phyloP scores from a whole-genome alignment of 1,140 invertebrate genomes.

The Penaeus chinensis region DNA sequence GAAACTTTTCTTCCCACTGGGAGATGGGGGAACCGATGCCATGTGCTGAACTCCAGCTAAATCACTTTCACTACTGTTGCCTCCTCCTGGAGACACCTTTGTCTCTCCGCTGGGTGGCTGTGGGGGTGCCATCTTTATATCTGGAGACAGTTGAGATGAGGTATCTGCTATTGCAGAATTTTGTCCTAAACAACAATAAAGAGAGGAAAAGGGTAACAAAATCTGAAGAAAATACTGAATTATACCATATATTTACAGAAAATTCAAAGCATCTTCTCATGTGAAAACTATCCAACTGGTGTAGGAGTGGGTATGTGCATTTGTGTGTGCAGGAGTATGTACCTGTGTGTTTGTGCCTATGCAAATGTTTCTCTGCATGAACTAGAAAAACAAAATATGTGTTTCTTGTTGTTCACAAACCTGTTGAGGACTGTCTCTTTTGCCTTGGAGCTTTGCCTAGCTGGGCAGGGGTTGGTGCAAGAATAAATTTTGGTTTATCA shows the following conservation, averaged over 20 bases:
- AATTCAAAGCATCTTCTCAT: background rate
- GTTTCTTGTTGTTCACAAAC: constrained; percentile 68
- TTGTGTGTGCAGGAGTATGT: constrained; percentile 2
- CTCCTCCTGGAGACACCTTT: constrained; percentile 33
- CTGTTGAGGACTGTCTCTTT: constrained; percentile 79
- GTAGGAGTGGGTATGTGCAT: constrained; percentile 11
- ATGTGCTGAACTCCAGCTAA: constrained; percentile 30
- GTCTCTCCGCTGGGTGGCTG: constrained; percentile 41
- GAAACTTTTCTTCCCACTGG: constrained; percentile 80
- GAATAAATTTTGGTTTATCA: constrained; percentile 79
- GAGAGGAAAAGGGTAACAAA: background rate
- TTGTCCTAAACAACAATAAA: constrained; percentile 28
- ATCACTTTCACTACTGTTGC: constrained; percentile 33
- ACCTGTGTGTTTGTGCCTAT: background rate
- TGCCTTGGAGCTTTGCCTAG: constrained; percentile 88
- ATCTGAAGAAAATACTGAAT: background rate
- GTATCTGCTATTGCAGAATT: constrained; percentile 36
- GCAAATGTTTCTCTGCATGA: background rate
- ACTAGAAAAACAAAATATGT: background rate
- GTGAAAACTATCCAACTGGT: background rate
- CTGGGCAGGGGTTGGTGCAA: constrained; percentile 93
- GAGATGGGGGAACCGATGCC: constrained; percentile 70
- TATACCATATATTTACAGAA: background rate
- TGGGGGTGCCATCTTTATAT: constrained; percentile 43
- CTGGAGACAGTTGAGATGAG: constrained; percentile 40